Percentiles rank a stretch among this genome's conserved stretches.
Evolutionary conservation across 2,797 vertebrate genomes (phyloP).

Genomic region (Bufotes viridis): DNA sequence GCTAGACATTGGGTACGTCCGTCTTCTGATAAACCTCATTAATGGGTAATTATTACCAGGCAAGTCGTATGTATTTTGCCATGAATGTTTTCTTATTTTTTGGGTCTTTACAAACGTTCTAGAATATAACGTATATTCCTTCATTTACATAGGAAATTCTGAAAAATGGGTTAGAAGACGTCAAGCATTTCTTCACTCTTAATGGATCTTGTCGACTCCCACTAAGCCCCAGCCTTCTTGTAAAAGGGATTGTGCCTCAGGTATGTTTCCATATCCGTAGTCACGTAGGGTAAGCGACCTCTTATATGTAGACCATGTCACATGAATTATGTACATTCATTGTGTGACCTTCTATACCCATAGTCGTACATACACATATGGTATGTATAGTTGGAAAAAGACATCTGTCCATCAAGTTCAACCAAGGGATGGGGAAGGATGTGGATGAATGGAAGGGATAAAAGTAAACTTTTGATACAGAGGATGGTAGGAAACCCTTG

Average conservation of each 20-base stretch:
- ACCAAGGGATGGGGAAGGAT: too few relatives aligned
- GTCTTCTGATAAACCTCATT: background rate
- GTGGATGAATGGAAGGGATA: too few relatives aligned
- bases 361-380: background rate
- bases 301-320: too few relatives aligned
- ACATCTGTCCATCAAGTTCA: too few relatives aligned
- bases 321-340: background rate
- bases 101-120: background rate
- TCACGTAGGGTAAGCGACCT: background rate
- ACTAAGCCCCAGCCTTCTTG: conserved; percentile 88
- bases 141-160: conserved; percentile 79
- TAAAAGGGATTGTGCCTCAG: conserved; percentile 88
- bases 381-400: too few relatives aligned
- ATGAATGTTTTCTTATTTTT: background rate
- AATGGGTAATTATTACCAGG: background rate
- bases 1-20: background rate
- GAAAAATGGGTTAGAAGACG: conserved; percentile 84
- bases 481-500: too few relatives aligned
- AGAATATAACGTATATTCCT: too few relatives aligned
- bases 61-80: background rate
- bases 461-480: too few relatives aligned
- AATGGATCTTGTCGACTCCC: conserved; percentile 90
- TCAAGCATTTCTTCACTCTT: conserved; percentile 86
- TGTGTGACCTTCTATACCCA: background rate
- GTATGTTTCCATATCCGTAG: conserved; percentile 72